Evolutionary conservation across 2,113 vertebrate genomes (phyloP).

Genomic region (Muscicapa adusta): DNA sequence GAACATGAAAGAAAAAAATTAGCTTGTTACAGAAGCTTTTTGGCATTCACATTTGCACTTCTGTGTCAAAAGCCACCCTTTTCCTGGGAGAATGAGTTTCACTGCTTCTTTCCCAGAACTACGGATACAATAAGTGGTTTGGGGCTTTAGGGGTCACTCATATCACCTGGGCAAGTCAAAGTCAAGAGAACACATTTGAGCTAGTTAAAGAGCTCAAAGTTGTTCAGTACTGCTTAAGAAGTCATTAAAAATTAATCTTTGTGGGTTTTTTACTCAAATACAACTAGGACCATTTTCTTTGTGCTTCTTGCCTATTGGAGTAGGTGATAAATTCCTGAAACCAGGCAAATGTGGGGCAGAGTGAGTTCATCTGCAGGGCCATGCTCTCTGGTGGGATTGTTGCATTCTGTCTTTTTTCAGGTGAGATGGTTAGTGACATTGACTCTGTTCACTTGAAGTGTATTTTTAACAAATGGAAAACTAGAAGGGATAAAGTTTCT

Average conservation of each 20-base stretch:
- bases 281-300: background rate
- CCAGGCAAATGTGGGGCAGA: background rate
- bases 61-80: background rate
- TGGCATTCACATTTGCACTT: background rate
- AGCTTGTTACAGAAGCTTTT: background rate
- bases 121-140: background rate
- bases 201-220: background rate
- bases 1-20: background rate
- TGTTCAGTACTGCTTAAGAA: slow-evolving; percentile 24
- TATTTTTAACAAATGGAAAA: background rate
- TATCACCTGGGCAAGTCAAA: background rate
- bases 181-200: background rate
- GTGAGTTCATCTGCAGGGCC: background rate
- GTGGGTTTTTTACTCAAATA: background rate
- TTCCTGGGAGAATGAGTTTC: background rate
- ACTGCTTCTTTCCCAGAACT: background rate
- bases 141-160: background rate
- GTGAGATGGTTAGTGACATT: background rate
- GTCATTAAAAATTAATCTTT: slow-evolving; percentile 1
- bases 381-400: background rate
- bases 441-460: background rate
- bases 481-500: background rate
- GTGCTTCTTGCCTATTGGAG: background rate
- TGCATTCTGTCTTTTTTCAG: background rate
- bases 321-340: background rate